Evolutionary conservation across 2,113 vertebrate genomes (phyloP), one percentile per base, ranked within the genome.

Genomic region (Mungos mungo): DNA sequence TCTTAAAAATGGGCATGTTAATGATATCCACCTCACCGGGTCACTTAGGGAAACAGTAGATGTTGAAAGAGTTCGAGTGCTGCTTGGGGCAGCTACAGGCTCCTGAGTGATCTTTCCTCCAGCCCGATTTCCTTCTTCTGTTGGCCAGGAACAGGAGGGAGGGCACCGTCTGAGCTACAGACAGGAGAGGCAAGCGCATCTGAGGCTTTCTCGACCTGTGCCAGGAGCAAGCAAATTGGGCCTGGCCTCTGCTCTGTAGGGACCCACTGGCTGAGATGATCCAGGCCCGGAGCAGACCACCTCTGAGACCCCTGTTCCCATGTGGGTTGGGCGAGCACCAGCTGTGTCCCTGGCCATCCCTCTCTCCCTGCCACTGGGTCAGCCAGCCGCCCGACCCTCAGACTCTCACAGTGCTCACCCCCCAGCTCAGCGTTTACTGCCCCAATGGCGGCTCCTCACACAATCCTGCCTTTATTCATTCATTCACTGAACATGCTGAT

Each of bases 151-250:
- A 7, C 15, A 16, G 47, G 35, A 15, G 47, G 57, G 41, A 41
- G n/a, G 25, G 52, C 4, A 11, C 41, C 3, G 0, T 2, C 5
- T 12, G 14, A 68, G 60, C 10, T 35, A 47, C 2, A 31, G 35
- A 68, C 1, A 8, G 60, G 31, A 82, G n/a, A 66, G 12, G 23
- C 81, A 29, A 72, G 54, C 7, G 2, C 1, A 0, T 52, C 65
- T 41, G 41, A 52, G 52, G 15, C 31, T 7, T 14, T 72, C 65
- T 54, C 1, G 19, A 4, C 25, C 77, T 41, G 66, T 92, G 83
- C 25, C 71, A 60, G 27, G 31, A 63, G 33, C n/a, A 79, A 63
- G 60, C 25, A 68, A 41, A 5, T 9, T 1, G 3, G 14, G n/a
- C 27, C 54, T 45, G 47, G 77, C 54, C n/a, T 54, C 84, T 88